These are phyloP conservation scores for Nematolebias whitei DNA, from an alignment of 2,113 vertebrate genomes.

Conservation along the genomic window DNA sequence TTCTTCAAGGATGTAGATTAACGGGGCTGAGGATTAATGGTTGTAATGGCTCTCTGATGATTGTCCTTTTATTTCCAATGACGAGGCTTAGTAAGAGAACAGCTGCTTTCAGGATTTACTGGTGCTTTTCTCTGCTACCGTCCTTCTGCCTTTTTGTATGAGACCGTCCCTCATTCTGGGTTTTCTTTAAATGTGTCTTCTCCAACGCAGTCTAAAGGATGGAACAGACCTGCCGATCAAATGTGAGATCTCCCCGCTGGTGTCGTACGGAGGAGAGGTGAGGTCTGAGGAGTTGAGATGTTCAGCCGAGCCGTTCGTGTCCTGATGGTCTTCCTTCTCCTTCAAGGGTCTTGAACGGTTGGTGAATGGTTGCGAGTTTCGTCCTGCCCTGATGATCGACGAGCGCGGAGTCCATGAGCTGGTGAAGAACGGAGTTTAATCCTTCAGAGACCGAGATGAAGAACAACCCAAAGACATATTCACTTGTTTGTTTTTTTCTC, in stretches of 20 bases:
- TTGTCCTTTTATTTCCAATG: constrained; percentile 61
- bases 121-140: constrained; percentile 42
- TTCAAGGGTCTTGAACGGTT: constrained; percentile 86
- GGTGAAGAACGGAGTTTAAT: constrained; percentile 89
- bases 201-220: constrained; percentile 87
- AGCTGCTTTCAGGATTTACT: constrained; percentile 53
- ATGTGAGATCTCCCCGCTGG: constrained; percentile 94
- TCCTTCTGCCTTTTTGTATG: constrained; percentile 10
- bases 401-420: constrained; percentile 84
- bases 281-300: constrained; percentile 25
- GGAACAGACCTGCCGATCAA: constrained; percentile 92
- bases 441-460: not conserved
- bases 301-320: not conserved
- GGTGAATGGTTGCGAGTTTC: constrained; percentile 86
- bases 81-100: constrained; percentile 56
- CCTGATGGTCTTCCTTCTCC: not conserved
- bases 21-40: constrained; percentile 47
- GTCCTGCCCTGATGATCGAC: constrained; percentile 85
- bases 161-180: constrained; percentile 16
- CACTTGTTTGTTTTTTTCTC: constrained; percentile 35
- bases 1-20: constrained; percentile 43
- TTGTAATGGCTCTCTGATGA: constrained; percentile 45
- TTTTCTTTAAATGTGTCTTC: constrained; percentile 9
- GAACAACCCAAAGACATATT: constrained; percentile 34
- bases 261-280: constrained; percentile 96